phyloP scores from a whole-genome alignment of 2,797 vertebrate genomes.

The Gadopsis marmoratus region DNA sequence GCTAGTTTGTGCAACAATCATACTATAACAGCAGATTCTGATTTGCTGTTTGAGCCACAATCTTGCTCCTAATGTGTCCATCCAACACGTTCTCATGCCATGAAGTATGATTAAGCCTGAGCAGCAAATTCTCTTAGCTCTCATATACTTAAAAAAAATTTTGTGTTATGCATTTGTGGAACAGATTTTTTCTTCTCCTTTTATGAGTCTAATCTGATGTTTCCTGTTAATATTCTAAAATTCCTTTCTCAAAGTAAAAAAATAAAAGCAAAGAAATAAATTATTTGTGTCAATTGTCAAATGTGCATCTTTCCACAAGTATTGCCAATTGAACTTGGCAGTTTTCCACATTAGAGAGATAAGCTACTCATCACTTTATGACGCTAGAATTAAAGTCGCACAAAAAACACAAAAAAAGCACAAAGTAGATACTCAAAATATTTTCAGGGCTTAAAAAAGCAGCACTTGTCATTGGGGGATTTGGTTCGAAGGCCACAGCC shows the following conservation, averaged over 20 bases:
- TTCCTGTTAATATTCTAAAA: not conserved
- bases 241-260: not conserved
- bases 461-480: not conserved
- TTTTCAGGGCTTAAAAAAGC: conserved; percentile 10
- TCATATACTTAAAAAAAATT: not conserved
- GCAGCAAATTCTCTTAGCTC: not conserved
- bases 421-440: not conserved
- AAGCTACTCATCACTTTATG: not conserved
- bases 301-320: not conserved
- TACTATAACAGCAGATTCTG: not conserved
- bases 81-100: not conserved
- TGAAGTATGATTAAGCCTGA: not conserved
- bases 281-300: not conserved
- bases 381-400: not conserved
- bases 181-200: too few species aligned
- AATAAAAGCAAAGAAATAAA: not conserved
- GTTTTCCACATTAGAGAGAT: not conserved
- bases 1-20: not conserved
- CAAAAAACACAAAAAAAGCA: not conserved
- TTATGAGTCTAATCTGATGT: not conserved
- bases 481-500: not conserved
- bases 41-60: not conserved
- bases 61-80: not conserved
- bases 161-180: not conserved
- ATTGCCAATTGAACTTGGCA: not conserved